Percentiles rank a stretch among this genome's conserved stretches.
Conservation (phyloP, 2,113 vertebrate genomes). For the Zapus hudsonius region DNA sequence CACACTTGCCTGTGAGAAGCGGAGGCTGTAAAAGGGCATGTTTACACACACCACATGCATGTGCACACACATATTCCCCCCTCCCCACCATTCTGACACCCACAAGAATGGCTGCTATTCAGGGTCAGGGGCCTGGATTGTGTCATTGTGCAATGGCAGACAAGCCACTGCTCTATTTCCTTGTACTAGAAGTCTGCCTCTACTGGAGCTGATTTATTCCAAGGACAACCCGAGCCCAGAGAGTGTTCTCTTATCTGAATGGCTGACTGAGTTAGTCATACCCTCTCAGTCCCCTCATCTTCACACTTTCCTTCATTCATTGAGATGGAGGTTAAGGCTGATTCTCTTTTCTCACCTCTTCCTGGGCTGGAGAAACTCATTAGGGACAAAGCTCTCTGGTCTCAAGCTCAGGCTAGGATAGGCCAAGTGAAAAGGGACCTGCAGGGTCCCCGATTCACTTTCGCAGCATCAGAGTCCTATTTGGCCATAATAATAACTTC, state of each 20-base stretch:
- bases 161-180: constrained; percentile 22
- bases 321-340: constrained; percentile 84
- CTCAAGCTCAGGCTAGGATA: constrained; percentile 31
- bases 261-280: constrained; percentile 92
- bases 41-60: background rate
- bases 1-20: background rate
- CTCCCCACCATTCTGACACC: background rate
- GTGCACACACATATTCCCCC: background rate
- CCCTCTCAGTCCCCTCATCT: constrained; percentile 87
- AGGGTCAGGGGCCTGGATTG: background rate
- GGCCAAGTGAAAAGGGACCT: constrained; percentile 34
- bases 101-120: constrained; percentile 23
- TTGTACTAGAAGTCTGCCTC: constrained; percentile 55
- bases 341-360: constrained; percentile 75
- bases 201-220: constrained; percentile 87
- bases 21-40: background rate
- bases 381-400: constrained; percentile 65
- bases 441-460: background rate
- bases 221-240: constrained; percentile 88
- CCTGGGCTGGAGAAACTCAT: constrained; percentile 57
- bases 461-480: background rate
- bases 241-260: constrained; percentile 86
- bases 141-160: background rate
- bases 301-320: constrained; percentile 79
- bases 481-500: background rate